phyloP scores from a whole-genome alignment of 1,140 invertebrate species.

The Drosophila orosa region DNA sequence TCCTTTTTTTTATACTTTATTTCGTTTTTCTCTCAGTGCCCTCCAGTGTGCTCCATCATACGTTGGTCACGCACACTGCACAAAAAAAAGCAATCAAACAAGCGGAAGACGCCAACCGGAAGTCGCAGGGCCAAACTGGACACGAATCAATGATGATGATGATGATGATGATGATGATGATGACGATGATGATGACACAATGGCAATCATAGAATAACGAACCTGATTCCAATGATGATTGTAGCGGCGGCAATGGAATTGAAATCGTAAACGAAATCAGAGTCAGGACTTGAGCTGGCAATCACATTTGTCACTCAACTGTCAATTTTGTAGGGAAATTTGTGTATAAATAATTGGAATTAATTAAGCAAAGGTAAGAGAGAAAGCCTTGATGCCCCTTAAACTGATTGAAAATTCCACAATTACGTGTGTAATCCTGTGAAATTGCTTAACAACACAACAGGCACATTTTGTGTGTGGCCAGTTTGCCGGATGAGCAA shows the following conservation, averaged over 20 bases:
- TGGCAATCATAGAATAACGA: background rate
- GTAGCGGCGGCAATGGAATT: slow-evolving; percentile 2
- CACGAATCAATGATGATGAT: slow-evolving; percentile 23
- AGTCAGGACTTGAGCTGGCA: background rate
- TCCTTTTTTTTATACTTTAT: too few relatives aligned
- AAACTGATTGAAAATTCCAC: background rate
- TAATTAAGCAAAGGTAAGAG: background rate
- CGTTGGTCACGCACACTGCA: slow-evolving; percentile 45
- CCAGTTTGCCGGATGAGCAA: background rate
- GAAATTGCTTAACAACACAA: slow-evolving; percentile 1
- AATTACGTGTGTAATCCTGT: background rate
- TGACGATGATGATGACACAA: slow-evolving; percentile 8
- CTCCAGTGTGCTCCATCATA: background rate
- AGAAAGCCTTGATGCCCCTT: background rate
- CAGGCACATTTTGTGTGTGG: background rate
- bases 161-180: too few relatives aligned
- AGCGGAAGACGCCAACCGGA: slow-evolving; percentile 45
- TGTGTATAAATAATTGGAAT: too few relatives aligned
- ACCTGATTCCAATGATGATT: slow-evolving; percentile 8
- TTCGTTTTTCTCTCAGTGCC: background rate
- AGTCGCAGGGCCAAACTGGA: slow-evolving; percentile 49
- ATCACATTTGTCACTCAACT: slow-evolving; percentile 37
- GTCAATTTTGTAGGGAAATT: slow-evolving; percentile 55
- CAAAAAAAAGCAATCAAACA: slow-evolving; percentile 45
- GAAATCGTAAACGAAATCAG: background rate